Percentiles rank a stretch among this genome's conserved stretches.
Evolutionary conservation across 2,113 vertebrate genomes (phyloP).

Genomic region (Toxotes chatareus): DNA sequence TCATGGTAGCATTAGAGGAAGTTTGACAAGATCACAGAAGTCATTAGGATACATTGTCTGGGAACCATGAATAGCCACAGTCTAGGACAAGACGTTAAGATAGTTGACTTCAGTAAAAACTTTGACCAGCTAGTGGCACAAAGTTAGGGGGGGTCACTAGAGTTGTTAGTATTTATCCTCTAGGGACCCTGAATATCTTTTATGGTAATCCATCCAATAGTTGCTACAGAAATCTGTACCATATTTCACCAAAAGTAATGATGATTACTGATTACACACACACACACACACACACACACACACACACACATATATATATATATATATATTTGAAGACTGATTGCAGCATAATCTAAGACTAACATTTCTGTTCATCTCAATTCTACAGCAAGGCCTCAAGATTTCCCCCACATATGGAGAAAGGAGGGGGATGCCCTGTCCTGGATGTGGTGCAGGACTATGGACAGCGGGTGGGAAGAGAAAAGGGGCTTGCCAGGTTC

Average conservation of each 20-base stretch:
- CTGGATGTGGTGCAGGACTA: constrained; percentile 28
- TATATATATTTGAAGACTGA: not conserved
- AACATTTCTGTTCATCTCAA: too few species aligned
- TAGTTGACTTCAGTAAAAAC: too few species aligned
- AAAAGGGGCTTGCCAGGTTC: constrained; percentile 63
- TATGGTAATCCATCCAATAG: too few species aligned
- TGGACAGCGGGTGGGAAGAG: constrained; percentile 40
- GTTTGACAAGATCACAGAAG: not conserved
- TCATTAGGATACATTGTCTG: too few species aligned
- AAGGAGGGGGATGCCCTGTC: constrained; percentile 39
- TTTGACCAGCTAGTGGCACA: too few species aligned
- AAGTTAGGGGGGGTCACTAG: not conserved
- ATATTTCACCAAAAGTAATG: too few species aligned
- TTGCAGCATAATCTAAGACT: not conserved
- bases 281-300: too few species aligned
- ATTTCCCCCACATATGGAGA: constrained; percentile 57
- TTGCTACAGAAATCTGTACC: too few species aligned
- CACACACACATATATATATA: too few species aligned
- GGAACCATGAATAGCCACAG: too few species aligned
- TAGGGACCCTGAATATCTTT: not conserved
- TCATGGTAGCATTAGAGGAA: not conserved
- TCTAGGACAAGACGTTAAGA: too few species aligned
- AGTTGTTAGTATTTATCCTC: not conserved
- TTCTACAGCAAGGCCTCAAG: not conserved
- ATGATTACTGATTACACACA: too few species aligned